phyloP scores from a whole-genome alignment of 2,888 invertebrate species.

The Machimus atricapillus region DNA sequence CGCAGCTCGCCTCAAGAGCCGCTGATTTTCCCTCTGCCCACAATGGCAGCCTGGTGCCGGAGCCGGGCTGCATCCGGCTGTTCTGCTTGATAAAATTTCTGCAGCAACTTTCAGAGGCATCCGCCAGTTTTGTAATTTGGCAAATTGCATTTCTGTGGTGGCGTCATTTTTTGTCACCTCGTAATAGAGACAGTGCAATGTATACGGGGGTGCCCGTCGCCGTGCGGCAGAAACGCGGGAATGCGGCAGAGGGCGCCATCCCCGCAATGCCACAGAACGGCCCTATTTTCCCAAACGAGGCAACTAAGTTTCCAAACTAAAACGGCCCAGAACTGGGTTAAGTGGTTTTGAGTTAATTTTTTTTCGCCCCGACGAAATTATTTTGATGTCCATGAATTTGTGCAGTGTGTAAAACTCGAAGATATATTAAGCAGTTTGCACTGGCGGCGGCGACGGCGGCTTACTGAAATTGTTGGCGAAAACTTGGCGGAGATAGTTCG shows the following conservation, averaged over 20 bases:
- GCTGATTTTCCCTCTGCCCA: background rate
- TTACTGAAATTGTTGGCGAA: background rate
- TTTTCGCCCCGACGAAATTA: background rate
- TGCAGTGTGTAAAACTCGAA: background rate
- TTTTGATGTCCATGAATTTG: background rate
- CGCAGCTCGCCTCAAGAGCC: background rate
- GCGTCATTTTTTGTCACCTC: conserved; percentile 19
- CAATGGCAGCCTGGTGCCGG: background rate
- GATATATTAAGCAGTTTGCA: background rate
- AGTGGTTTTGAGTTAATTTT: conserved; percentile 1
- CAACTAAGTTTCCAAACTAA: conserved; percentile 3
- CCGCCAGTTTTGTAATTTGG: conserved; percentile 21
- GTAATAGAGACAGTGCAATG: conserved; percentile 2
- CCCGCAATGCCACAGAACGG: background rate
- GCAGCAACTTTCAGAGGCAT: background rate
- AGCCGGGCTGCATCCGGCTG: background rate
- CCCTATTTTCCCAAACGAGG: background rate
- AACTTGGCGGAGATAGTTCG: background rate
- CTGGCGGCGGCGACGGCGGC: background rate
- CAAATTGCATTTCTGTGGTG: conserved; percentile 19
- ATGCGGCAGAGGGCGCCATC: background rate
- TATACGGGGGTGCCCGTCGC: background rate
- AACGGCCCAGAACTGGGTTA: background rate
- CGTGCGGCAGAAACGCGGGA: background rate
- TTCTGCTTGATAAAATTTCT: conserved; percentile 4